These are phyloP conservation scores for Heliconius melpomene DNA, from an alignment of 1,140 invertebrate genomes.

Conservation along the genomic window DNA sequence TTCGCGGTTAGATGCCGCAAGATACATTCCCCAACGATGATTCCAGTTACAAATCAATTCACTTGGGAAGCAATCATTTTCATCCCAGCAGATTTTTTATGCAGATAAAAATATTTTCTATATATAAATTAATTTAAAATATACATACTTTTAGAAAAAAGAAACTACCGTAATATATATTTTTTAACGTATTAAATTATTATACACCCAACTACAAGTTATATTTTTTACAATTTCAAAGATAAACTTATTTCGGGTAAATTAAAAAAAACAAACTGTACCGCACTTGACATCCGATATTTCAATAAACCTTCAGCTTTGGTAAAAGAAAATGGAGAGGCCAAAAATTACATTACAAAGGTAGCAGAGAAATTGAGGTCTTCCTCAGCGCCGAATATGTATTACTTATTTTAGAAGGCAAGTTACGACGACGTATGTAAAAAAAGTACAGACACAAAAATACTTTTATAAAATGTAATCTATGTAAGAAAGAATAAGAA, in stretches of 20 bases:
- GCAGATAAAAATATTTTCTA: slow-evolving; percentile 17
- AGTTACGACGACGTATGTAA: slow-evolving; percentile 14
- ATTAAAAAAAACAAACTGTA: slow-evolving; percentile 55
- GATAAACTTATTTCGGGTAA: background rate
- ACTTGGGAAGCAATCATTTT: slow-evolving; percentile 56
- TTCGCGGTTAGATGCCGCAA: slow-evolving; percentile 69
- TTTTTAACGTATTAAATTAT: too few relatives aligned
- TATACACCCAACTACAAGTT: too few relatives aligned
- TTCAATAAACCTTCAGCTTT: slow-evolving; percentile 74
- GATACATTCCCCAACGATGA: slow-evolving; percentile 48
- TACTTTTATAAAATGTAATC: background rate
- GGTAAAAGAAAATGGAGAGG: slow-evolving; percentile 68
- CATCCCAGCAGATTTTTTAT: slow-evolving; percentile 31
- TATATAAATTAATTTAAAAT: background rate
- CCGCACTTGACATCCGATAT: slow-evolving; percentile 75
- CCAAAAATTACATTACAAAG: slow-evolving; percentile 78
- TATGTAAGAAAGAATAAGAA: background rate
- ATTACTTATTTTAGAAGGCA: slow-evolving; percentile 47
- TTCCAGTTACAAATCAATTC: slow-evolving; percentile 72
- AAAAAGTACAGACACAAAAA: slow-evolving; percentile 8
- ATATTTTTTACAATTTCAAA: background rate
- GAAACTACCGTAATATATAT: too few relatives aligned
- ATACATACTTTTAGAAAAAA: background rate
- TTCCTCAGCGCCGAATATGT: slow-evolving; percentile 52
- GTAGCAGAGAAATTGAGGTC: slow-evolving; percentile 67